A percentile compares a stretch with the other conserved stretches of the same genome.
Conservation (phyloP, 2,888 invertebrate genomes). For the Cephus pygmeus region DNA sequence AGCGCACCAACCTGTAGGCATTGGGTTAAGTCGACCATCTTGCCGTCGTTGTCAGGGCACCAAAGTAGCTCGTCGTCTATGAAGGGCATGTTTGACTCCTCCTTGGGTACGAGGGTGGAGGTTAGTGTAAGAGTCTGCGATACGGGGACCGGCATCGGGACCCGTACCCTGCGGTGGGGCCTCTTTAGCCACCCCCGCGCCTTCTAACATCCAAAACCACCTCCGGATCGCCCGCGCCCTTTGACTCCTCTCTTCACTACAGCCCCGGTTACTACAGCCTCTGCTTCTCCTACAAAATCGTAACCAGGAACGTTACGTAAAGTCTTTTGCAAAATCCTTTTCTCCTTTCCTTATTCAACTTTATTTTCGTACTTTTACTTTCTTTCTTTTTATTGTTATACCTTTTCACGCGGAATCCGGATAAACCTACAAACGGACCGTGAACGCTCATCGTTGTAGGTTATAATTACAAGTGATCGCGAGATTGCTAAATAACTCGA, state of each 20-base stretch:
- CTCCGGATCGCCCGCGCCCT: slow-evolving; percentile 38
- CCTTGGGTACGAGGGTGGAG: slow-evolving; percentile 65
- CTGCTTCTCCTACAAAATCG: slow-evolving; percentile 1
- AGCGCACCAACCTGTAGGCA: slow-evolving; percentile 80
- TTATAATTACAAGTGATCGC: neutral
- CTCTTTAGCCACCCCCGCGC: slow-evolving; percentile 65
- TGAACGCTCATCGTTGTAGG: too few relatives aligned
- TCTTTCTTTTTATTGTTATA: too few relatives aligned
- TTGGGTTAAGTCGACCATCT: slow-evolving; percentile 90
- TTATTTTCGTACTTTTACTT: too few relatives aligned
- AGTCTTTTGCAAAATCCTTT: too few relatives aligned
- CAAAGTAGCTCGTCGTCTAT: slow-evolving; percentile 94
- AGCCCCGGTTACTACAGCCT: neutral
- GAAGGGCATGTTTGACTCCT: slow-evolving; percentile 84
- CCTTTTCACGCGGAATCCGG: too few relatives aligned
- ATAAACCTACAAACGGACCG: too few relatives aligned
- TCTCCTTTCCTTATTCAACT: too few relatives aligned
- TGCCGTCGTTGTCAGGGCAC: slow-evolving; percentile 95
- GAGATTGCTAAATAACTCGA: neutral
- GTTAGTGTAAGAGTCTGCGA: slow-evolving; percentile 63
- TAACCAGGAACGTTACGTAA: too few relatives aligned
- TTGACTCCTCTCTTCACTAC: slow-evolving; percentile 24
- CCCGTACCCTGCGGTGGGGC: slow-evolving; percentile 65
- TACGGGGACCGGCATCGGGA: slow-evolving; percentile 66
- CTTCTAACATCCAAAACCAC: slow-evolving; percentile 64